Base-by-base conservation (phyloP, 1,140 invertebrate species). In the Sarcophaga peregrina region DNA sequence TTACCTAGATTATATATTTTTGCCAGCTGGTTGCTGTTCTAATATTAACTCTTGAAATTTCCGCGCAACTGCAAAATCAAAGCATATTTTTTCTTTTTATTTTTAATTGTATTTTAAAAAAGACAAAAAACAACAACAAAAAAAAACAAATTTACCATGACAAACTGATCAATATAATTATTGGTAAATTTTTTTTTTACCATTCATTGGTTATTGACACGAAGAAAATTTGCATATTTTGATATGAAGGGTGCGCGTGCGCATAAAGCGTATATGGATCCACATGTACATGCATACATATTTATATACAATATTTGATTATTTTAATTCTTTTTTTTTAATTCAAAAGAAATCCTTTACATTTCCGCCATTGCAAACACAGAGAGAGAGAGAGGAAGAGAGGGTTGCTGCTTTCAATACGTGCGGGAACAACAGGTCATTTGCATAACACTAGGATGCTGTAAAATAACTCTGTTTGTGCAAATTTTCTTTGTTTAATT, bases 131-230 rank as follows among this genome's bases (percentile, higher is more conserved):
- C n/a, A n/a, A n/a, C n/a, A n/a, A n/a, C n/a, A n/a, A 37, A 1
- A 37, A 4, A 37, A 37, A 37, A 37, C 25, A 25, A 25, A 68
- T 37, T 5, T 20, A 68, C 62, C 62, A 68, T 68, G 17, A 20
- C n/a, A 68, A 68, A 68, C 62, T 68, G n/a, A 68, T 68, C 62
- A 68, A 68, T 68, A 20, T n/a, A 68, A 68, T 68, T 68, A 68
- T 68, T 68, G 62, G 62, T 68, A 20, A 68, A 68, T 68, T 20
- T 37, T 68, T 68, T 20, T 37, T 68, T 17, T 68, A 68, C 20
- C 62, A 20, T 68, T 68, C 17, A 68, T 68, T 68, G 62, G 20
- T 68, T 37, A 20, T n/a, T 68, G 10, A 62, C 15, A 52, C 3
- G 20, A 20, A 68, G 20, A 68, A 68, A 68, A 68, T 68, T 68